phyloP scores from a whole-genome alignment of 23 tunicate species.

The Phallusia fumigata region DNA sequence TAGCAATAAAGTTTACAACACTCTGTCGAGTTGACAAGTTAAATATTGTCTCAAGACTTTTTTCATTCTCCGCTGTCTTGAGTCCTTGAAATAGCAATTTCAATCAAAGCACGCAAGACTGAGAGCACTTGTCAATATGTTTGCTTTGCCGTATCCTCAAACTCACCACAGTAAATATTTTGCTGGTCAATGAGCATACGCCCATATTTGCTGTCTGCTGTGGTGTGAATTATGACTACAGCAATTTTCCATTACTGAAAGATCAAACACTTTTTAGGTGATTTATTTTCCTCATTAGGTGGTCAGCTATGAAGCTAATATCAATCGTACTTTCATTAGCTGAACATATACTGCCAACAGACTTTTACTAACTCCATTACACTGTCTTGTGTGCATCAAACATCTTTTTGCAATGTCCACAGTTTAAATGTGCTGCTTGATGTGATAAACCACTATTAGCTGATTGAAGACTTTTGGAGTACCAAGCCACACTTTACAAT shows the following conservation, averaged over 20 bases:
- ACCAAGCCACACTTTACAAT: not conserved
- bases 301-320: too few relatives aligned
- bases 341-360: not conserved
- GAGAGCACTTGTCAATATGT: not conserved
- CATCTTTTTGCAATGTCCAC: not conserved
- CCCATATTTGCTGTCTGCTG: not conserved
- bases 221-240: slow-evolving; percentile 1
- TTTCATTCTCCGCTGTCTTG: not conserved
- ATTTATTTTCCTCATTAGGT: too few relatives aligned
- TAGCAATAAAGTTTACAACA: not conserved
- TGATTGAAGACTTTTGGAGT: not conserved
- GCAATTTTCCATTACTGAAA: not conserved
- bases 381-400: not conserved
- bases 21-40: not conserved
- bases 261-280: not conserved
- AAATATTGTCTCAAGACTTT: slow-evolving; percentile 11
- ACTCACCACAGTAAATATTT: not conserved
- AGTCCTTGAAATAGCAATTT: not conserved
- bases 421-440: not conserved
- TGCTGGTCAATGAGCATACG: not conserved
- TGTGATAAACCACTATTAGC: not conserved
- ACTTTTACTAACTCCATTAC: too few relatives aligned
- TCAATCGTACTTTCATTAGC: too few relatives aligned
- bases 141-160: not conserved
- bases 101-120: not conserved